Evolutionary conservation across 2,888 invertebrate genomes (phyloP).

Genomic region (Dendrolimus houi): DNA sequence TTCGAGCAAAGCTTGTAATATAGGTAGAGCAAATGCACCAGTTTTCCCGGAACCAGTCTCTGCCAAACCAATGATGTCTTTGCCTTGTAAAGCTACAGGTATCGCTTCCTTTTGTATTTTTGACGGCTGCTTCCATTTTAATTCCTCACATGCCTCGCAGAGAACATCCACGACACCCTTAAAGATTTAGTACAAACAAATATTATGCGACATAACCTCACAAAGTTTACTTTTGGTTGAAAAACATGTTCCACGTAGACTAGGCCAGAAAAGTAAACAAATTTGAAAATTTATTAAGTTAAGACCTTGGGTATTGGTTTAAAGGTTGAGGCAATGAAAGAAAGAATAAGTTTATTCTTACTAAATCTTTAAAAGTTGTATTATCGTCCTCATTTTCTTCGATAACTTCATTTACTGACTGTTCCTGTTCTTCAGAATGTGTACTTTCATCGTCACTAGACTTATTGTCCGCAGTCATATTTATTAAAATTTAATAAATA

Average conservation of each 20-base stretch:
- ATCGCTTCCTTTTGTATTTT: constrained; percentile 97
- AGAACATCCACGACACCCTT: constrained; percentile 94
- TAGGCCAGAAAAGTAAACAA: too few species aligned
- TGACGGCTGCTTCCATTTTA: constrained; percentile 96
- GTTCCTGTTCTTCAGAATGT: constrained; percentile 22
- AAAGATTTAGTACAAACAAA: constrained; percentile 5
- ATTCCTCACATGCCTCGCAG: constrained; percentile 91
- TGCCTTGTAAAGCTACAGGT: constrained; percentile 92
- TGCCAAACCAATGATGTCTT: constrained; percentile 78
- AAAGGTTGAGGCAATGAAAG: too few species aligned
- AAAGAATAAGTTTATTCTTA: constrained; percentile 17
- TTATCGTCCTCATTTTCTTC: constrained; percentile 40
- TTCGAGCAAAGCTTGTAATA: constrained; percentile 92
- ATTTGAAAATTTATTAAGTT: too few species aligned
- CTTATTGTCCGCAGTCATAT: constrained; percentile 47
- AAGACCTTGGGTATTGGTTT: too few species aligned
- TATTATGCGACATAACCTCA: constrained; percentile 26
- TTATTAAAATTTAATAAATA: constrained; percentile 5
- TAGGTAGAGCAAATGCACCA: constrained; percentile 97
- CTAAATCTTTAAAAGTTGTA: constrained; percentile 67
- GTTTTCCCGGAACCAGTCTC: constrained; percentile 98
- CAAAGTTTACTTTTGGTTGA: constrained; percentile 3
- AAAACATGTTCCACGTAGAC: too few species aligned
- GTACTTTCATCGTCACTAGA: constrained; percentile 34
- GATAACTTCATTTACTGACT: constrained; percentile 16